These are phyloP conservation scores for Xenentodon cancila DNA, from an alignment of 2,797 vertebrate species.

Conservation along the genomic window DNA sequence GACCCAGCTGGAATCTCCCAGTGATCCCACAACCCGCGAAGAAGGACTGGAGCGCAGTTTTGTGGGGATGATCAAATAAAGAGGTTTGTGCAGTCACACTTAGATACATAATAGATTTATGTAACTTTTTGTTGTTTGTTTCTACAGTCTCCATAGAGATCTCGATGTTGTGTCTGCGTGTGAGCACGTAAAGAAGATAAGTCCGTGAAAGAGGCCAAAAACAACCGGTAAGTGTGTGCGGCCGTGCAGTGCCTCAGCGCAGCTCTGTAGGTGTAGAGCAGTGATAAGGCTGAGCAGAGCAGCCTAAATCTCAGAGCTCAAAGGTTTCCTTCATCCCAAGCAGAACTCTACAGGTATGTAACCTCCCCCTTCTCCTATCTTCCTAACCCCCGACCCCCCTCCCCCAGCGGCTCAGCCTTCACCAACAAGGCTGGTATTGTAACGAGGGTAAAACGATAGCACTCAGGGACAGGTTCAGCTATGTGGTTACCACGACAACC, in stretches of 20 bases:
- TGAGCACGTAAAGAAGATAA: neutral
- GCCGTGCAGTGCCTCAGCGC: slow-evolving; percentile 15
- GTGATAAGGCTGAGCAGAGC: slow-evolving; percentile 47
- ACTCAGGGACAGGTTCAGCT: slow-evolving; percentile 73
- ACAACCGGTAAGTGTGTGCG: slow-evolving; percentile 5
- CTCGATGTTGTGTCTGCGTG: neutral
- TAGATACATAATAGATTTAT: slow-evolving; percentile 11
- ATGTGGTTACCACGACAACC: slow-evolving; percentile 78
- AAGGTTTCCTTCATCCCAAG: slow-evolving; percentile 76
- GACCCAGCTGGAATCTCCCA: slow-evolving; percentile 31
- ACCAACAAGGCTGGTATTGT: slow-evolving; percentile 84
- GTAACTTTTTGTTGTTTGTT: slow-evolving; percentile 25
- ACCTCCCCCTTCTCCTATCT: slow-evolving; percentile 9
- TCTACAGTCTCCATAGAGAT: slow-evolving; percentile 21
- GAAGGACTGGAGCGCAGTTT: slow-evolving; percentile 13
- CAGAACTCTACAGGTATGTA: slow-evolving; percentile 75
- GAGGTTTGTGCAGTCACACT: slow-evolving; percentile 24
- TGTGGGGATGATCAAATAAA: slow-evolving; percentile 21
- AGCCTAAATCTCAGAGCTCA: slow-evolving; percentile 59
- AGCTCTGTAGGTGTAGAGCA: slow-evolving; percentile 10
- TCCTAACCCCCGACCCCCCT: slow-evolving; percentile 3
- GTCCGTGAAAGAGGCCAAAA: slow-evolving; percentile 23
- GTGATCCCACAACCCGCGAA: slow-evolving; percentile 31
- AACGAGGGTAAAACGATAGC: slow-evolving; percentile 78
- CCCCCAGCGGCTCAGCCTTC: slow-evolving; percentile 56